Base-by-base conservation (phyloP, 2,888 invertebrate species). In the Eubasilissa splendida region DNA sequence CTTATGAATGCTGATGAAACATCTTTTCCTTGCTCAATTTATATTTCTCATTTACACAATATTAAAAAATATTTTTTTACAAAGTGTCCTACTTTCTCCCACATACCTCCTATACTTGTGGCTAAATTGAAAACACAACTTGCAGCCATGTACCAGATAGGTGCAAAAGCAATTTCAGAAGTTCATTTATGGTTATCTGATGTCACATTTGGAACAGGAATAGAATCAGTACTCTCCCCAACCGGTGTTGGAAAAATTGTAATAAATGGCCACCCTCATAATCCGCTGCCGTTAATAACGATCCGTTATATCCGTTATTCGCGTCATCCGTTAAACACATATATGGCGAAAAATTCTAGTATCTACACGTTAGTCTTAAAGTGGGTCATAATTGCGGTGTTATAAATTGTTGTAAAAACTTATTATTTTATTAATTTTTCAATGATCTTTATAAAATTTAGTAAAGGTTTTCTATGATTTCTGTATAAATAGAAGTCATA, bases 241-340 rank as follows among this genome's bases (percentile, higher is more conserved):
- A 58, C 68, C 73, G 5, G 63, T 70, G 70, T 70, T 80, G 78
- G 78, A 80, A 83, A 83, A 83, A 83, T 83, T 82, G 83, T 82
- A 80, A 83, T 80, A 80, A 80, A 83, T 78, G 81, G 68, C 83
- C 83, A 80, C 80, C 83, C 82, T 79, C 79, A 73, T 83, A 83
- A 83, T 82, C 83, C 83, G 79, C 80, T 42, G 71, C 80, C 82
- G 79, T 83, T 83, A 80, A 83, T 83, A 83, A 82, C 82, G 82
- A 79, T 79, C 79, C 73, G 83, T 81, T 83, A 81, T 83, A 81
- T 83, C 83, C 80, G 79, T 76, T 81, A 77, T 78, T 78, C 78
- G 77, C 79, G 78, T 81, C 78, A 81, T 81, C 78, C 79, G 82
- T 77, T 82, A 82, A 79, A 79, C 66, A 79, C 74, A 79, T 65